Evolutionary conservation across 2,113 vertebrate genomes (phyloP).

Genomic region (Leuciscus idus): DNA sequence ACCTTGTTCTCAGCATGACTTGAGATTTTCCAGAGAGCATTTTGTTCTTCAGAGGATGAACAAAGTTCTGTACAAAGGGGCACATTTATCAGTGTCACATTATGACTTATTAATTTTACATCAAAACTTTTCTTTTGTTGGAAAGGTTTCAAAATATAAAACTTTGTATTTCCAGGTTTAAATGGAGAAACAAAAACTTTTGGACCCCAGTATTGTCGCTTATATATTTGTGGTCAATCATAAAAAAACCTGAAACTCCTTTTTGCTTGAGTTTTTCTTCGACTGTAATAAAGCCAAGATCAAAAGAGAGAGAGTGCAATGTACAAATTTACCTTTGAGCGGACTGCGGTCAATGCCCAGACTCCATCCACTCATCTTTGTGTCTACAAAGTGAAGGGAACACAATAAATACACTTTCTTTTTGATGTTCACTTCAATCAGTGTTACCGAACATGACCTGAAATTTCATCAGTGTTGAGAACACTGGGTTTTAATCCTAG

Average conservation of each 20-base stretch:
- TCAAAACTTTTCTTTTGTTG: background rate
- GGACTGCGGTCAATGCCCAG: background rate
- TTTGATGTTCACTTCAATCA: slow-evolving; percentile 12
- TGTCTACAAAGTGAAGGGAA: background rate
- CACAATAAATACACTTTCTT: background rate
- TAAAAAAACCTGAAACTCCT: background rate
- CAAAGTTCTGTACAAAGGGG: background rate
- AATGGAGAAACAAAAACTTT: background rate
- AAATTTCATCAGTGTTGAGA: slow-evolving; percentile 2
- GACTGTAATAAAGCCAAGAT: background rate
- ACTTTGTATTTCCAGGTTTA: background rate
- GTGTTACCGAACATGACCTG: background rate
- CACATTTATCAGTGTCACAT: background rate
- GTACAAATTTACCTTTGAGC: background rate
- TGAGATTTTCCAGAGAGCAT: background rate
- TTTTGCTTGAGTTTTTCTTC: background rate
- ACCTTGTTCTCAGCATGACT: background rate
- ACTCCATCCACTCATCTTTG: background rate
- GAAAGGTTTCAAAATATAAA: background rate
- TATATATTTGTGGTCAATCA: background rate
- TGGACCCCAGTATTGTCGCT: background rate
- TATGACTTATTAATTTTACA: background rate
- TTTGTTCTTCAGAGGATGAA: background rate
- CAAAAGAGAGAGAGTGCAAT: background rate
- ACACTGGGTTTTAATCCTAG: background rate